These are phyloP conservation scores for Tenebrosternarchus preto DNA, from an alignment of 2,113 vertebrate genomes.

Conservation along the genomic window DNA sequence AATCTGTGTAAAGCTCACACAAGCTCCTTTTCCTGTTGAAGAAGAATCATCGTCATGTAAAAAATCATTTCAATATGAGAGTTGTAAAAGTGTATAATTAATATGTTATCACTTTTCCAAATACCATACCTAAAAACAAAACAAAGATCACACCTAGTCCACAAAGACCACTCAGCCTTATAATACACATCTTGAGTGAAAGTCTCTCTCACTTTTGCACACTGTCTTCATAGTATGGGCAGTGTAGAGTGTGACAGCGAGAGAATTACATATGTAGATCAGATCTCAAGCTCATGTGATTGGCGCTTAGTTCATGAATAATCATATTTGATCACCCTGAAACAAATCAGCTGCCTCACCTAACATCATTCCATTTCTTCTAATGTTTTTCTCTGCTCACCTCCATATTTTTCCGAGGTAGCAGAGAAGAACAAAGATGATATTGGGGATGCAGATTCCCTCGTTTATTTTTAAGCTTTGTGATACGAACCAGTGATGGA, in stretches of 20 bases:
- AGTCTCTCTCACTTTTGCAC: not conserved
- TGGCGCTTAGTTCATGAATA: too few relatives aligned
- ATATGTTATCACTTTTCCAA: not conserved
- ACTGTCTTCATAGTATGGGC: not conserved
- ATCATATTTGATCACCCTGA: too few relatives aligned
- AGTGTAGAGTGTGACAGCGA: too few relatives aligned
- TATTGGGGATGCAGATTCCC: too few relatives aligned
- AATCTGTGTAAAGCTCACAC: constrained; percentile 42
- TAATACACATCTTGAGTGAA: not conserved
- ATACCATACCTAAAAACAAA: not conserved
- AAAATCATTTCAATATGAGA: not conserved
- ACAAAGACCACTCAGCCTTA: not conserved
- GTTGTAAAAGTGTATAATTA: not conserved
- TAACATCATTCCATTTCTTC: too few relatives aligned
- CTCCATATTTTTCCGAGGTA: not conserved
- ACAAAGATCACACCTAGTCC: not conserved
- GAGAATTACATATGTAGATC: too few relatives aligned
- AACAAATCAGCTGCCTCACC: too few relatives aligned
- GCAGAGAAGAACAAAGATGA: not conserved
- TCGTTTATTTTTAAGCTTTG: too few relatives aligned
- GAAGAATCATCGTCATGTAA: not conserved
- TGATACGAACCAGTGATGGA: too few relatives aligned
- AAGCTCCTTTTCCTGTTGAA: constrained; percentile 30
- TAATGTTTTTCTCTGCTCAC: too few relatives aligned
- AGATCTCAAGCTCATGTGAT: too few relatives aligned